phyloP scores from a whole-genome alignment of 1,140 invertebrate species.

The Drosophila simulans region DNA sequence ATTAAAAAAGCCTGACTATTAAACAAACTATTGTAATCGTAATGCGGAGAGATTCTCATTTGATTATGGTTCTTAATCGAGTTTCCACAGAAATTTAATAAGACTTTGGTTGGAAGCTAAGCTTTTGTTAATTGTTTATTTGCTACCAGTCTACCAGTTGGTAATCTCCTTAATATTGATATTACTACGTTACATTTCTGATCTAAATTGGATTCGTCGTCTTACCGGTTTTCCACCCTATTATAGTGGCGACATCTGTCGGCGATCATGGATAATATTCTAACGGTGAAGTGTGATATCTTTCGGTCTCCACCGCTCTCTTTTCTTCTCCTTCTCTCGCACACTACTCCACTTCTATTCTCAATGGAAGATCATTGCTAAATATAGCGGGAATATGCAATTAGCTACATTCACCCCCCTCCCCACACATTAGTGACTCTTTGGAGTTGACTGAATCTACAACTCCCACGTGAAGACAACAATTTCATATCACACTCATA shows the following conservation, averaged over 20 bases:
- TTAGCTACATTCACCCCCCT: slow-evolving; percentile 6
- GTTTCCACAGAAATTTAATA: too few species aligned
- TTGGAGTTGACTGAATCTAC: slow-evolving; percentile 18
- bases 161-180: too few species aligned
- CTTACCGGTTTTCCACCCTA: not conserved
- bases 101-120: too few species aligned
- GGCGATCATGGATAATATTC: not conserved
- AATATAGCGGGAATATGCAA: slow-evolving; percentile 43
- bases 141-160: too few species aligned
- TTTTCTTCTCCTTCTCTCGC: not conserved
- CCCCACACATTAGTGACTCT: slow-evolving; percentile 8
- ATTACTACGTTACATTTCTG: not conserved
- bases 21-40: too few species aligned
- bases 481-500: slow-evolving; percentile 27
- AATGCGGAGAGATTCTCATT: too few species aligned
- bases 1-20: not conserved
- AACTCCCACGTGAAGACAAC: slow-evolving; percentile 69
- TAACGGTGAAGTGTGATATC: slow-evolving; percentile 23
- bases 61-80: too few species aligned
- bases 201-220: not conserved
- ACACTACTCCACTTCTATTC: not conserved
- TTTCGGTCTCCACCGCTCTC: not conserved
- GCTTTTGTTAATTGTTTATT: not conserved
- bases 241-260: slow-evolving; percentile 5
- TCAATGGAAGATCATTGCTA: slow-evolving; percentile 36